Conservation (phyloP, 2,797 vertebrate genomes). For the Paramormyrops hopkinsi region DNA sequence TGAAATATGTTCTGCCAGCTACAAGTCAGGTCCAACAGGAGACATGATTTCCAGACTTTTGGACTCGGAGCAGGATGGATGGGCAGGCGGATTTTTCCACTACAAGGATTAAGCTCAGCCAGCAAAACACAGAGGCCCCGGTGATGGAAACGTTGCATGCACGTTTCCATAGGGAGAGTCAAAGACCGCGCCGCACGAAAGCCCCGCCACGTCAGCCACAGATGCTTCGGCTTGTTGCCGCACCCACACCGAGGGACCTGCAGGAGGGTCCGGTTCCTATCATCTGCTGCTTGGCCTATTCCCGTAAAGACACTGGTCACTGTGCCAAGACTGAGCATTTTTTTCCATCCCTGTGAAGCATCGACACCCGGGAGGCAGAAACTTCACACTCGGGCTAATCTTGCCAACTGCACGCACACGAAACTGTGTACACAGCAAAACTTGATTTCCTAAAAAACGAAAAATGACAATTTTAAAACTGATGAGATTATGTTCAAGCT, state of each 20-base stretch:
- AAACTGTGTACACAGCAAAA: neutral
- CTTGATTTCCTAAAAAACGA: neutral
- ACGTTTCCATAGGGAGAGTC: neutral
- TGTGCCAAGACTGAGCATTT: neutral
- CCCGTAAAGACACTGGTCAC: neutral
- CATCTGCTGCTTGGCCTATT: neutral
- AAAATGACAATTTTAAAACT: neutral
- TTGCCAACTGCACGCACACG: neutral
- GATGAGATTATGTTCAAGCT: neutral
- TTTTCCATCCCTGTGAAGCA: neutral
- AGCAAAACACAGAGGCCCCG: neutral
- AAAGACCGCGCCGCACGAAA: neutral
- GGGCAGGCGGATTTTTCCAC: neutral
- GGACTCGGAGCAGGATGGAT: neutral
- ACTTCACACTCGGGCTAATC: neutral
- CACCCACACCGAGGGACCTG: neutral
- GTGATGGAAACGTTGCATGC: neutral
- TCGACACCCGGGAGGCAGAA: neutral
- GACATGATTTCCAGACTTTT: neutral
- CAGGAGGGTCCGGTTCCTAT: neutral
- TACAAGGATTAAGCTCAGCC: constrained; percentile 8
- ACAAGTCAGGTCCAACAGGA: neutral
- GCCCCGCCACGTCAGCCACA: neutral
- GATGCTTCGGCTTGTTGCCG: neutral
- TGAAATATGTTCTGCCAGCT: neutral